Percentiles rank a stretch among this genome's conserved stretches.
phyloP scores from a whole-genome alignment of 1,140 invertebrate genomes.

The Tigriopus japonicus region DNA sequence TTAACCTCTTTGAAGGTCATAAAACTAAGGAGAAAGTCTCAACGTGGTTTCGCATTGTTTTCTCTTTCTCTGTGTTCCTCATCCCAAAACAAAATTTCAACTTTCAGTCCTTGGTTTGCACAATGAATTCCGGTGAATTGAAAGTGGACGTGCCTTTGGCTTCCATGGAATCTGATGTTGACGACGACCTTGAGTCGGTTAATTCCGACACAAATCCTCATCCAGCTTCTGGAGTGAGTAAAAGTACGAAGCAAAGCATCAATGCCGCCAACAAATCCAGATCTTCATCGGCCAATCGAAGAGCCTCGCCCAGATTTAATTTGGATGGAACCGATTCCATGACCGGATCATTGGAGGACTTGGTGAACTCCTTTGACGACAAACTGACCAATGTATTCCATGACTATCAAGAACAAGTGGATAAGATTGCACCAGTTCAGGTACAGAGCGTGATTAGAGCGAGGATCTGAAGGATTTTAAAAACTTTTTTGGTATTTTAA shows the following conservation, averaged over 20 bases:
- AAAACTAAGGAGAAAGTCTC: too few species aligned
- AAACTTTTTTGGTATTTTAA: too few species aligned
- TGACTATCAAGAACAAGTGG: conserved; percentile 9
- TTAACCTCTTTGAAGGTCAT: too few species aligned
- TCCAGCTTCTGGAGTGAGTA: not conserved
- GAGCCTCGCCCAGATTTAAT: not conserved
- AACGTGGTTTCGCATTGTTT: too few species aligned
- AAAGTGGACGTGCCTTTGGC: conserved; percentile 11
- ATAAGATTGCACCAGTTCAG: conserved; percentile 13
- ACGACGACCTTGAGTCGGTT: not conserved
- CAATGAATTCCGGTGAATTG: conserved; percentile 9
- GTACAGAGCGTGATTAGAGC: not conserved
- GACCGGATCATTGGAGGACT: conserved; percentile 5
- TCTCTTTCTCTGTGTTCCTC: too few species aligned
- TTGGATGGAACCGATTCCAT: not conserved
- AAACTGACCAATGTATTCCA: conserved; percentile 1
- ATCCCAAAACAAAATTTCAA: too few species aligned
- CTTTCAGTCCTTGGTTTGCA: not conserved
- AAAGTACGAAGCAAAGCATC: too few species aligned
- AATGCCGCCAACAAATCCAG: not conserved
- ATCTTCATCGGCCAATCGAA: not conserved
- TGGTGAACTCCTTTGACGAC: conserved; percentile 8
- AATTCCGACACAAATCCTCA: not conserved
- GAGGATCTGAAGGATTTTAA: too few species aligned
- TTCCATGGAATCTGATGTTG: not conserved